phyloP scores from a whole-genome alignment of 2,888 invertebrate genomes.

The Melinaea marsaeus region DNA sequence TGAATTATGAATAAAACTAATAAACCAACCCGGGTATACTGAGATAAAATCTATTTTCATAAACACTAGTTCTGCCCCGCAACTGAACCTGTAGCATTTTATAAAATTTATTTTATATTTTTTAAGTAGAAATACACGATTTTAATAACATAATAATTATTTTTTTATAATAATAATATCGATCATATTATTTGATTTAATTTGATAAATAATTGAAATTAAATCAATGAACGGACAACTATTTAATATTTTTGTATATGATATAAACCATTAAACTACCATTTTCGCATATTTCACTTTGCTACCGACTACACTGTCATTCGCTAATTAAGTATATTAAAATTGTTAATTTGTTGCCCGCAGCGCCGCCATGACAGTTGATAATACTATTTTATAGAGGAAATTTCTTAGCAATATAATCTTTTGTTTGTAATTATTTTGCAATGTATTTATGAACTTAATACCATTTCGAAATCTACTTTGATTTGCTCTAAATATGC shows the following conservation, averaged over 20 bases:
- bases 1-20: slow-evolving; percentile 30
- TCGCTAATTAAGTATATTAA: slow-evolving; percentile 27
- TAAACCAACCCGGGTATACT: slow-evolving; percentile 1
- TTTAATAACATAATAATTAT: no score
- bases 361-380: slow-evolving; percentile 4
- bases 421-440: slow-evolving; percentile 1
- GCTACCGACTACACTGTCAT: slow-evolving; percentile 22
- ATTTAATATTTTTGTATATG: neutral
- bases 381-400: slow-evolving; percentile 12
- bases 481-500: neutral
- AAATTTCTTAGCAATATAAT: slow-evolving; percentile 13
- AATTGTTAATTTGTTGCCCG: slow-evolving; percentile 24
- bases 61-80: neutral
- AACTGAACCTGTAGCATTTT: neutral
- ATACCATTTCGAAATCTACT: neutral
- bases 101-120: no score
- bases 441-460: neutral
- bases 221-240: neutral
- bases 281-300: slow-evolving; percentile 9
- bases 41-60: neutral
- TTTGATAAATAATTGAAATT: neutral
- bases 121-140: no score
- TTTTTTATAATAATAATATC: no score
- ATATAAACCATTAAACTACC: slow-evolving; percentile 9
- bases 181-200: no score